phyloP scores from a whole-genome alignment of 2,888 invertebrate species.

The Altica lythri region DNA sequence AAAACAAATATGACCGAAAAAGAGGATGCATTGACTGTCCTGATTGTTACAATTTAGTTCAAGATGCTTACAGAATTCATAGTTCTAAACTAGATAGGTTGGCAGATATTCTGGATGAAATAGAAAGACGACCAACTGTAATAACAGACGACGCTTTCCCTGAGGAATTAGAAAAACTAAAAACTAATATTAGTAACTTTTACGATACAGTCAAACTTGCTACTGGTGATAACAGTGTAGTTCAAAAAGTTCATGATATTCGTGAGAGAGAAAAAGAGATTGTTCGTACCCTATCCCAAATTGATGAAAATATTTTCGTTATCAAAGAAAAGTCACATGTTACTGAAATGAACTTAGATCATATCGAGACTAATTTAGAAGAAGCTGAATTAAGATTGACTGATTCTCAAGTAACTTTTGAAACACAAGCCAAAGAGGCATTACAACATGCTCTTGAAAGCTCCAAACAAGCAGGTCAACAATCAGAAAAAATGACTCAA shows the following conservation, averaged over 20 bases:
- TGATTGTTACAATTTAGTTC: conserved; percentile 93
- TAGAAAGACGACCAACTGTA: conserved; percentile 89
- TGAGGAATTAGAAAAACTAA: conserved; percentile 76
- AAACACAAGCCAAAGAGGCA: conserved; percentile 82
- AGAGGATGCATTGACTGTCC: conserved; percentile 91
- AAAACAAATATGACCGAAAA: conserved; percentile 92
- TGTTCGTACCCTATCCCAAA: conserved; percentile 58
- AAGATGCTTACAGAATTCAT: conserved; percentile 81
- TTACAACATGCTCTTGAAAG: conserved; percentile 78
- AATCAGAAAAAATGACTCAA: conserved; percentile 88
- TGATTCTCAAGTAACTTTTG: conserved; percentile 64
- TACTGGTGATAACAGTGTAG: conserved; percentile 49
- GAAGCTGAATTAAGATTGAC: conserved; percentile 56
- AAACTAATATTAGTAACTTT: conserved; percentile 75
- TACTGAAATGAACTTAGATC: conserved; percentile 30
- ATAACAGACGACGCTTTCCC: conserved; percentile 93
- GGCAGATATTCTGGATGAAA: conserved; percentile 77
- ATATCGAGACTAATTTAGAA: conserved; percentile 34
- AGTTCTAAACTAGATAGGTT: conserved; percentile 75
- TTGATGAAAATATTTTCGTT: conserved; percentile 57
- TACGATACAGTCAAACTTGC: conserved; percentile 75
- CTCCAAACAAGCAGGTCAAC: conserved; percentile 85
- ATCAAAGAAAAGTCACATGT: conserved; percentile 41
- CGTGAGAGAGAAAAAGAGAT: conserved; percentile 71
- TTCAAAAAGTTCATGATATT: conserved; percentile 69